Conservation (phyloP, 2,888 invertebrate species). For the Harpagoxenus sublaevis region DNA sequence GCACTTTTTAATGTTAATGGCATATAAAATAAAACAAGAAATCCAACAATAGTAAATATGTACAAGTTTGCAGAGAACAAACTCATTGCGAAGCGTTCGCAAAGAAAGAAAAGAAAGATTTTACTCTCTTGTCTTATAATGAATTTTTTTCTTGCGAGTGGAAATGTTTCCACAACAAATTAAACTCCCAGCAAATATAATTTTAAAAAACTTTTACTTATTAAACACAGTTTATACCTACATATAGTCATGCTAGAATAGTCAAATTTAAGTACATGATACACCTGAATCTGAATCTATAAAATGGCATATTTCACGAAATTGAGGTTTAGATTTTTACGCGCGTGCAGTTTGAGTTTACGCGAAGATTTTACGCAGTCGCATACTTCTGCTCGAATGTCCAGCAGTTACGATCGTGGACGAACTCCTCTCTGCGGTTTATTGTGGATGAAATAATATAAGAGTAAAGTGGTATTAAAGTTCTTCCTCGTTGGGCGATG, state of each 20-base stretch:
- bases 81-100: neutral
- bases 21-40: neutral
- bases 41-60: neutral
- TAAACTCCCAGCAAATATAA: neutral
- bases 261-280: neutral
- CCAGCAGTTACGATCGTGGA: constrained; percentile 10
- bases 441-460: constrained; percentile 11
- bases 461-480: constrained; percentile 15
- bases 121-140: neutral
- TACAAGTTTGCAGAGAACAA: neutral
- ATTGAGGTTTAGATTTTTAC: constrained; percentile 13
- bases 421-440: neutral
- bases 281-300: neutral
- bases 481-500: neutral
- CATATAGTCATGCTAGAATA: neutral
- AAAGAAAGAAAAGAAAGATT: neutral
- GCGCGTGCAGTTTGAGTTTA: constrained; percentile 10
- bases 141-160: neutral
- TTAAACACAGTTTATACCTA: neutral
- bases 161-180: neutral
- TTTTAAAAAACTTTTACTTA: neutral
- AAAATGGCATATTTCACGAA: neutral
- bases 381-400: neutral
- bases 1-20: neutral
- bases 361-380: constrained; percentile 18